These are phyloP conservation scores for Pachyuromys duprasi DNA, from an alignment of 2,797 vertebrate genomes.

Conservation along the genomic window DNA sequence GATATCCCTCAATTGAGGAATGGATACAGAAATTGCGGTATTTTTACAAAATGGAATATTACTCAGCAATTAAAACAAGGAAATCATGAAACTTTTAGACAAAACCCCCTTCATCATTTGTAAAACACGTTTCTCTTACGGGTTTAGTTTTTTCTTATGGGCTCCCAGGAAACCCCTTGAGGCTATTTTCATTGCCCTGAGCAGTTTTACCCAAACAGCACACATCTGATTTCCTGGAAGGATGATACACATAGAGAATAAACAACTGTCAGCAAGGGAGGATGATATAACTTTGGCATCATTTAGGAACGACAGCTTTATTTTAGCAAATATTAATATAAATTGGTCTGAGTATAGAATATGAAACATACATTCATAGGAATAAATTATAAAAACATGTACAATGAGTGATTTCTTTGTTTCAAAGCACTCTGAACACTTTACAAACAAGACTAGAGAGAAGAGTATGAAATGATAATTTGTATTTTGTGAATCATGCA, in stretches of 20 bases:
- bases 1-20: no score
- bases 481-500: background rate
- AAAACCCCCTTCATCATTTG: background rate
- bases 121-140: background rate
- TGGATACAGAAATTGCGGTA: no score
- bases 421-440: background rate
- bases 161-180: background rate
- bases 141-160: background rate
- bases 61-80: no score
- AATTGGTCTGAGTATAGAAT: background rate
- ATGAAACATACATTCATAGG: background rate
- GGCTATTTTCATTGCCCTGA: background rate
- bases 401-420: background rate
- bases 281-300: background rate
- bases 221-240: background rate
- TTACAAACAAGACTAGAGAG: slow-evolving; percentile 20
- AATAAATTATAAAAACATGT: background rate
- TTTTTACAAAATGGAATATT: no score
- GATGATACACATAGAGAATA: background rate
- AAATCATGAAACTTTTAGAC: no score
- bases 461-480: slow-evolving; percentile 1
- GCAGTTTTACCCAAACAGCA: background rate
- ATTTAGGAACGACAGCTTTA: background rate
- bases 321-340: slow-evolving; percentile 33
- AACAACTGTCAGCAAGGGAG: background rate